phyloP scores from a whole-genome alignment of 2,888 invertebrate species.

The Apodemia hepburni region DNA sequence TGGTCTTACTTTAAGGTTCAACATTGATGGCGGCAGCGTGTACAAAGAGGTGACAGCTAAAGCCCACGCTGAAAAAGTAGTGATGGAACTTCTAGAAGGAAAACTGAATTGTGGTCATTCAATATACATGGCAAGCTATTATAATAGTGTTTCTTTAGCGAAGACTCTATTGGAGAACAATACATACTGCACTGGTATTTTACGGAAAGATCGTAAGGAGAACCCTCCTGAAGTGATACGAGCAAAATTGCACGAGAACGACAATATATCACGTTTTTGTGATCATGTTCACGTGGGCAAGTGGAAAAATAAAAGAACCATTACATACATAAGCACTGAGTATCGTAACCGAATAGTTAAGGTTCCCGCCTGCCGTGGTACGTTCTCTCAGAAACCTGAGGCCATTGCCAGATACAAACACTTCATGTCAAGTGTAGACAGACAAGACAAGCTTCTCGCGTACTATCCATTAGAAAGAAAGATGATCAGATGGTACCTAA shows the following conservation, averaged over 20 bases:
- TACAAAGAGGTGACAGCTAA: slow-evolving; percentile 29
- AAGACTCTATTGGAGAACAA: slow-evolving; percentile 30
- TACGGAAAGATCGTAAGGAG: slow-evolving; percentile 30
- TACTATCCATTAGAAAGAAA: slow-evolving; percentile 30
- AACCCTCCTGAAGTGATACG: slow-evolving; percentile 25
- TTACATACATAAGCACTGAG: slow-evolving; percentile 31
- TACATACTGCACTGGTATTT: slow-evolving; percentile 36
- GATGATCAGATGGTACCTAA: slow-evolving; percentile 30
- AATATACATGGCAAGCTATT: slow-evolving; percentile 40
- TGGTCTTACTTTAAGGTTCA: slow-evolving; percentile 37
- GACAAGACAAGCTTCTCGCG: slow-evolving; percentile 29
- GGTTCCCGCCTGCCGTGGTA: slow-evolving; percentile 28
- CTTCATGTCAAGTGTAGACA: slow-evolving; percentile 31
- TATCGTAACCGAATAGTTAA: slow-evolving; percentile 28
- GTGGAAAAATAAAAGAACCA: slow-evolving; percentile 27
- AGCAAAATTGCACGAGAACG: slow-evolving; percentile 11
- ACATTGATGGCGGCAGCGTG: slow-evolving; percentile 30
- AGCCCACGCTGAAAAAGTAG: slow-evolving; percentile 35
- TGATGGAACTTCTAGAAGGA: slow-evolving; percentile 35
- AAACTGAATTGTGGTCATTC: slow-evolving; percentile 36
- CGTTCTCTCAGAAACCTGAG: slow-evolving; percentile 26
- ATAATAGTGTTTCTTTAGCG: slow-evolving; percentile 32
- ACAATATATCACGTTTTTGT: slow-evolving; percentile 20
- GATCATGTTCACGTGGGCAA: slow-evolving; percentile 27
- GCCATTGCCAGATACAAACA: slow-evolving; percentile 32